Percentiles rank a stretch among this genome's conserved stretches.
These are phyloP conservation scores for Neomonachus schauinslandi DNA, from an alignment of 2,113 vertebrate species.

Conservation along the genomic window DNA sequence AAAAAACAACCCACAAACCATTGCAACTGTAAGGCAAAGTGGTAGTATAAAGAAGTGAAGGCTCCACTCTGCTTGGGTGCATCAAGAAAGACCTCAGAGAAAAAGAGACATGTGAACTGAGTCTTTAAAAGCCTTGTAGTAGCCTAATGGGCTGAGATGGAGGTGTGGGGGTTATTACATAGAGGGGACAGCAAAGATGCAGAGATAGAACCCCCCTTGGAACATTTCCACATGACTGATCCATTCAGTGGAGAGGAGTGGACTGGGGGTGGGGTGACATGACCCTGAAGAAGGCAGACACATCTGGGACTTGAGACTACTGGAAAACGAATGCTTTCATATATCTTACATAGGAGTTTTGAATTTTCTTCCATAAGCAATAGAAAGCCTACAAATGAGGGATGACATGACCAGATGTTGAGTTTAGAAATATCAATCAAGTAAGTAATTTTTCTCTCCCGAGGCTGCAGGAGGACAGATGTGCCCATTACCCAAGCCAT, in stretches of 20 bases:
- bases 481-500: not conserved
- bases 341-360: not conserved
- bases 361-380: not conserved
- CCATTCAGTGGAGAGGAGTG: not conserved
- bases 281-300: not conserved
- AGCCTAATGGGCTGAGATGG: not conserved
- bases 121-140: not conserved
- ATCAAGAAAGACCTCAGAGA: not conserved
- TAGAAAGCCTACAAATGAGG: conserved; percentile 14
- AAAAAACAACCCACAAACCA: not conserved
- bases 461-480: not conserved
- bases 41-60: not conserved
- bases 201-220: not conserved
- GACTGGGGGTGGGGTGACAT: accelerated
- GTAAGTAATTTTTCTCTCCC: not conserved
- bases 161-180: not conserved
- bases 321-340: not conserved
- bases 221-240: not conserved
- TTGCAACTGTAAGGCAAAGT: not conserved
- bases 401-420: not conserved
- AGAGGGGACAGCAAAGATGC: not conserved
- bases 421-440: not conserved
- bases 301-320: not conserved
- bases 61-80: not conserved
- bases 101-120: not conserved